Conservation (phyloP, 2,797 vertebrate species). For the Astyanax mexicanus region DNA sequence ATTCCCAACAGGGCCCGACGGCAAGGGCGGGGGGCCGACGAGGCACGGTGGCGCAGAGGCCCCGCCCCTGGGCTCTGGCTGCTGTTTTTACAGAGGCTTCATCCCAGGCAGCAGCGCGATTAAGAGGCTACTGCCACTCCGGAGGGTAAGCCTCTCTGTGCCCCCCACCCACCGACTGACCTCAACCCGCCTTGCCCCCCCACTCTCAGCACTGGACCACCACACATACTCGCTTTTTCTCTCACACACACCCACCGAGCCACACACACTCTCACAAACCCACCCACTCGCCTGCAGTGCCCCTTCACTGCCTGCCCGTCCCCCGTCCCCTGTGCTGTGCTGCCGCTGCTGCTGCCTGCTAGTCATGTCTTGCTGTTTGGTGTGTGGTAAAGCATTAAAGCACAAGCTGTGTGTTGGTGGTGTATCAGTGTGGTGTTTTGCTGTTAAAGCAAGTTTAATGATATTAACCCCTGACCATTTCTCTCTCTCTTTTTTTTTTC, state of each 20-base stretch:
- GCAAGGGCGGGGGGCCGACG: constrained; percentile 75
- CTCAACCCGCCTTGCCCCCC: constrained; percentile 58
- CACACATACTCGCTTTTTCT: too few species aligned
- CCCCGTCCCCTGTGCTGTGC: constrained; percentile 34
- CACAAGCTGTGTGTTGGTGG: constrained; percentile 25
- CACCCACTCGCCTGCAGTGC: background rate
- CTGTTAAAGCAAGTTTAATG: background rate
- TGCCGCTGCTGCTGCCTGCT: constrained; percentile 30
- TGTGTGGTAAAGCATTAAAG: constrained; percentile 1
- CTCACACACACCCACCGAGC: background rate
- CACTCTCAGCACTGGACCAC: constrained; percentile 21
- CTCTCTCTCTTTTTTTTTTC: background rate
- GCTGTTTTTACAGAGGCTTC: constrained; percentile 84
- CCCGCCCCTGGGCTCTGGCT: constrained; percentile 79
- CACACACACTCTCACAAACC: background rate
- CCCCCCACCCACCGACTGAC: constrained; percentile 51
- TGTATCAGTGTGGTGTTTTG: constrained; percentile 25
- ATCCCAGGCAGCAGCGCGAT: constrained; percentile 79
- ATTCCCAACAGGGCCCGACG: constrained; percentile 77
- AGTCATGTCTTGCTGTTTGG: constrained; percentile 47
- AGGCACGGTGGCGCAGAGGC: constrained; percentile 74
- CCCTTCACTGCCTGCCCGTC: constrained; percentile 62
- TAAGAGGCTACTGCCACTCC: constrained; percentile 82
- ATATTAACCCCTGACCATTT: too few species aligned
- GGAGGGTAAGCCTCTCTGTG: constrained; percentile 83